These are phyloP conservation scores for Trididemnum clinides DNA, from an alignment of 23 tunicate species.

Conservation along the genomic window DNA sequence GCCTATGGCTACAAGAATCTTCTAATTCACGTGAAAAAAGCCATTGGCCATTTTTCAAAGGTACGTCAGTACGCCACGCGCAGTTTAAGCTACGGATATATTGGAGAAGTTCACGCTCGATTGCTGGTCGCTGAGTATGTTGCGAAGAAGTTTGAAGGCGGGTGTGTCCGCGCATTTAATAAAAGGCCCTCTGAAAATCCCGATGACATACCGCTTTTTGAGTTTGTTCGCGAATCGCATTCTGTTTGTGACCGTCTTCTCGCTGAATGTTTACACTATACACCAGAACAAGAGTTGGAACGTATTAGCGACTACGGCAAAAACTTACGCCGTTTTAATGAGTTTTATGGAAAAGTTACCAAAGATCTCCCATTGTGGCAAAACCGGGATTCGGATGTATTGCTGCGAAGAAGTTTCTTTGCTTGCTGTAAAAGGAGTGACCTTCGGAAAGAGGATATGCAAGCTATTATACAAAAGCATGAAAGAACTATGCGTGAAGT, in stretches of 20 bases:
- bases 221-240: constrained; percentile 55
- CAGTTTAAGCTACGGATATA: constrained; percentile 48
- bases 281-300: constrained; percentile 15
- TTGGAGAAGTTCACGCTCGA: constrained; percentile 60
- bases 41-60: constrained; percentile 32
- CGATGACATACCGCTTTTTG: not conserved
- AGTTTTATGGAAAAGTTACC: constrained; percentile 22
- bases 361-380: not conserved
- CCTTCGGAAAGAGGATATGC: not conserved
- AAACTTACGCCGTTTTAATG: constrained; percentile 37
- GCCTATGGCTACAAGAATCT: not conserved
- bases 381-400: not conserved
- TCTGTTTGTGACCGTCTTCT: constrained; percentile 59
- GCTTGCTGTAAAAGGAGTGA: constrained; percentile 9
- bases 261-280: constrained; percentile 43
- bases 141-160: not conserved
- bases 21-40: constrained; percentile 8
- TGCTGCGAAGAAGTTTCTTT: constrained; percentile 18
- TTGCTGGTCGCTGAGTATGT: constrained; percentile 44
- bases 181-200: not conserved
- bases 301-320: not conserved
- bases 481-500: constrained; percentile 12
- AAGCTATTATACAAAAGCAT: constrained; percentile 3
- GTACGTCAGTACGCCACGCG: constrained; percentile 25
- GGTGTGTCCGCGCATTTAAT: constrained; percentile 10